Conservation (phyloP, 2,888 invertebrate genomes). For the Caenorhabditis becei region DNA sequence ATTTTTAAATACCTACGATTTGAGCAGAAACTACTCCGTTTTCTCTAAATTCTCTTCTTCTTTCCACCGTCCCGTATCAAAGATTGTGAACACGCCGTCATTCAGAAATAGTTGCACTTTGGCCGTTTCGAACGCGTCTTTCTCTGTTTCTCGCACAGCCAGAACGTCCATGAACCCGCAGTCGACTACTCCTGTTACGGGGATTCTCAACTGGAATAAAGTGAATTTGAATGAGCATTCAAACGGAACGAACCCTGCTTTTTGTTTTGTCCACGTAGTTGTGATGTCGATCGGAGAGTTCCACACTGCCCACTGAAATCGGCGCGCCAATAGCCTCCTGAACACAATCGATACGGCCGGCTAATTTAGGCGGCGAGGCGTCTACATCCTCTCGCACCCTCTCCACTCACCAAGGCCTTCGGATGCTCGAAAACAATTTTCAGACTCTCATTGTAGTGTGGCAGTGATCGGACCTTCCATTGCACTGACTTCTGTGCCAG, state of each 20-base stretch:
- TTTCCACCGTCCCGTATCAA: constrained; percentile 68
- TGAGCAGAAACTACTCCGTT: not conserved
- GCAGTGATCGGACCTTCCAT: constrained; percentile 70
- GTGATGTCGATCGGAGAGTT: constrained; percentile 74
- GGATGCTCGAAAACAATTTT: constrained; percentile 77
- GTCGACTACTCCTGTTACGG: constrained; percentile 74
- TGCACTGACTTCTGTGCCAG: constrained; percentile 76
- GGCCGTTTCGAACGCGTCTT: constrained; percentile 66
- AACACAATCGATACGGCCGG: constrained; percentile 22
- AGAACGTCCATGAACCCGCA: constrained; percentile 76
- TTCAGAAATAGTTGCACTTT: constrained; percentile 61
- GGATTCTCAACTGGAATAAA: constrained; percentile 72
- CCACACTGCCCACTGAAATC: constrained; percentile 77
- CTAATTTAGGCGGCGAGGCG: constrained; percentile 37
- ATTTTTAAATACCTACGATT: not conserved
- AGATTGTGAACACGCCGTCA: constrained; percentile 71
- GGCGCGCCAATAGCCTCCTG: constrained; percentile 76
- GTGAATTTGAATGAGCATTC: not conserved
- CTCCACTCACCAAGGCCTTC: constrained; percentile 65
- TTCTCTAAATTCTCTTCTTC: constrained; percentile 24
- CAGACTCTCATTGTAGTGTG: constrained; percentile 76
- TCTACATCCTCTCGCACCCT: too few species aligned
- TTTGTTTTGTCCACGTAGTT: constrained; percentile 77
- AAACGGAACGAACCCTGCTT: constrained; percentile 69
- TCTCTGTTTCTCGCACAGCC: constrained; percentile 62